Conservation (phyloP, 1,140 invertebrate species). For the Bombus confusus region DNA sequence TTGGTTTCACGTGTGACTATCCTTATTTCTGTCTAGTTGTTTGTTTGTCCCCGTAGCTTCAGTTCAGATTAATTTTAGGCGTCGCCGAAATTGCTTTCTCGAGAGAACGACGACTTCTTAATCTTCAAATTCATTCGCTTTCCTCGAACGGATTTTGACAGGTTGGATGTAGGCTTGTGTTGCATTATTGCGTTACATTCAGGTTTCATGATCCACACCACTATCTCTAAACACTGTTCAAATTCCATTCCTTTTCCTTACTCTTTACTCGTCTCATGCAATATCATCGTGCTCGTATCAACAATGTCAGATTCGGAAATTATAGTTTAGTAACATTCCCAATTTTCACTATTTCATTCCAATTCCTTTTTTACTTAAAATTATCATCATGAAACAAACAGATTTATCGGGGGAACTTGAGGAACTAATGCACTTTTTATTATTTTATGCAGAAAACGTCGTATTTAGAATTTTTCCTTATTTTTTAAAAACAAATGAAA, state of each 20-base stretch:
- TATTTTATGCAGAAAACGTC: no score
- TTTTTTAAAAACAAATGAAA: no score
- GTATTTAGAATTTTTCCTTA: neutral
- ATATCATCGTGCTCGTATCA: neutral
- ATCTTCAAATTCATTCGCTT: neutral
- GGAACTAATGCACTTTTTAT: no score
- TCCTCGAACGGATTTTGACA: neutral
- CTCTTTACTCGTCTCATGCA: neutral
- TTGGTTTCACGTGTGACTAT: conserved; percentile 15
- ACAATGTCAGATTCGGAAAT: neutral
- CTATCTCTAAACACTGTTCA: neutral
- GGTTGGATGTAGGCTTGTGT: neutral
- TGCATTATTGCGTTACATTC: neutral
- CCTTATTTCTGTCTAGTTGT: conserved; percentile 15
- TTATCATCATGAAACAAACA: neutral
- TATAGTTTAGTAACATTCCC: neutral
- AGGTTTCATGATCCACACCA: neutral
- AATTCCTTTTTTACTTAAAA: neutral
- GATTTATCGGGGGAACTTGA: no score
- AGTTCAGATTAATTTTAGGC: conserved; percentile 26
- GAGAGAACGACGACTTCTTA: neutral
- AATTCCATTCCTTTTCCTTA: neutral
- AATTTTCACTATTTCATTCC: neutral
- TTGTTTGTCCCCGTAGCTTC: neutral
- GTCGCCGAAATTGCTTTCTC: neutral